A percentile compares a stretch with the other conserved stretches of the same genome.
phyloP scores from a whole-genome alignment of 1,140 invertebrate genomes.

The Asobara japonica region DNA sequence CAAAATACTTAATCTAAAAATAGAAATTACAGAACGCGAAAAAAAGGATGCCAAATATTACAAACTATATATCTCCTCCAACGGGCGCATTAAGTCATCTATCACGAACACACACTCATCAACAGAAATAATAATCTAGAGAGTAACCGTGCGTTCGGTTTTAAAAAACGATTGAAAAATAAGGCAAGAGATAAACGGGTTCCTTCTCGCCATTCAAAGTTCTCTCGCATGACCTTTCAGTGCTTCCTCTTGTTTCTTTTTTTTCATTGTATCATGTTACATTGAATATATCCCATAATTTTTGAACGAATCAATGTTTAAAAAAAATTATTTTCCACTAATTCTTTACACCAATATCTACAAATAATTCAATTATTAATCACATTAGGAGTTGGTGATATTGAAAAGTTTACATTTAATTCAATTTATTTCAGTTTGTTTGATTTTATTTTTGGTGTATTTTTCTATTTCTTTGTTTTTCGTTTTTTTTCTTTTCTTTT shows the following conservation, averaged over 20 bases:
- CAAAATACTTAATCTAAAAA: conserved; percentile 33
- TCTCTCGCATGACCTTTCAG: conserved; percentile 1
- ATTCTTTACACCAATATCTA: too few species aligned
- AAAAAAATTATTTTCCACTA: background rate
- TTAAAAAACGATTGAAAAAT: background rate
- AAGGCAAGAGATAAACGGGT: background rate
- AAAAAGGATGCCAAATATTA: conserved; percentile 15
- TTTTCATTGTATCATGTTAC: background rate
- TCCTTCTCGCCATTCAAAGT: conserved; percentile 10
- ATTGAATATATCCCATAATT: background rate
- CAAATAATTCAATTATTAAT: too few species aligned
- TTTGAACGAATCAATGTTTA: too few species aligned
- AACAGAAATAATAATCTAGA: conserved; percentile 10
- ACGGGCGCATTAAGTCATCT: conserved; percentile 2
- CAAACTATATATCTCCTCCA: background rate
- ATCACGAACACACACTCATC: conserved; percentile 13
- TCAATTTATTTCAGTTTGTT: too few species aligned
- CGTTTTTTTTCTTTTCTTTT: too few species aligned
- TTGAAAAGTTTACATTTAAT: too few species aligned
- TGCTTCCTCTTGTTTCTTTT: background rate
- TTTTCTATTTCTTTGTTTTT: too few species aligned
- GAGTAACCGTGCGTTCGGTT: background rate
- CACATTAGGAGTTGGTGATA: too few species aligned
- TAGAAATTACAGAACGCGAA: conserved; percentile 42
- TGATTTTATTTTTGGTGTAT: too few species aligned